Evolutionary conservation across 1,140 invertebrate species (phyloP).

Genomic region (Leptinotarsa defecta): DNA sequence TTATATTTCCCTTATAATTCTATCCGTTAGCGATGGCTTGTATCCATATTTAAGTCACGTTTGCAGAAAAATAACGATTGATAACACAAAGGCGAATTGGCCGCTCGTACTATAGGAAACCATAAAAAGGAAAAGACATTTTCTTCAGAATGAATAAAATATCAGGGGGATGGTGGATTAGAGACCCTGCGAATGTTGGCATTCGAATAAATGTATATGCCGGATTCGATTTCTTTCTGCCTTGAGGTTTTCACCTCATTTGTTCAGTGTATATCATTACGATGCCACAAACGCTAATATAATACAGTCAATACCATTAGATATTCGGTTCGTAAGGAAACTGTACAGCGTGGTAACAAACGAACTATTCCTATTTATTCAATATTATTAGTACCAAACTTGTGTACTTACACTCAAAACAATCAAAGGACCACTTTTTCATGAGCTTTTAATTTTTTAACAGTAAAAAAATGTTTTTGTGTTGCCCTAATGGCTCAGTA

Average conservation of each 20-base stretch:
- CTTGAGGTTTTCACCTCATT: not conserved
- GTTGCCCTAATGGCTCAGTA: too few species aligned
- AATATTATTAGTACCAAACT: too few species aligned
- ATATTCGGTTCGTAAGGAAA: too few species aligned
- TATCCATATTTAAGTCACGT: slow-evolving; percentile 41
- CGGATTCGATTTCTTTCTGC: not conserved
- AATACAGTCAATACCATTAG: too few species aligned
- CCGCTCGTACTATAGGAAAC: slow-evolving; percentile 26
- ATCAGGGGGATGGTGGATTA: slow-evolving; percentile 15
- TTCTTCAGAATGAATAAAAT: slow-evolving; percentile 37
- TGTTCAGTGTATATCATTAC: not conserved
- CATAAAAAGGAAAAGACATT: slow-evolving; percentile 33
- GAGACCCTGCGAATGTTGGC: not conserved
- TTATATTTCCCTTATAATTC: slow-evolving; percentile 31
- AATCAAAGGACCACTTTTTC: too few species aligned
- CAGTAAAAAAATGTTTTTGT: too few species aligned
- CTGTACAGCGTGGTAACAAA: too few species aligned
- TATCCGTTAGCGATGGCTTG: not conserved
- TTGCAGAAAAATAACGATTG: slow-evolving; percentile 42
- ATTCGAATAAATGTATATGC: not conserved
- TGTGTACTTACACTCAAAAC: too few species aligned
- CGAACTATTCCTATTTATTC: too few species aligned
- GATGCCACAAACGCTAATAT: too few species aligned
- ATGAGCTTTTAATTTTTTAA: too few species aligned
- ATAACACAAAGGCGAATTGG: slow-evolving; percentile 42